A percentile compares a stretch with the other conserved stretches of the same genome.
These are phyloP conservation scores for Virgularia gustaviana DNA, from an alignment of 92 coral and sea anemone species.

Conservation along the genomic window DNA sequence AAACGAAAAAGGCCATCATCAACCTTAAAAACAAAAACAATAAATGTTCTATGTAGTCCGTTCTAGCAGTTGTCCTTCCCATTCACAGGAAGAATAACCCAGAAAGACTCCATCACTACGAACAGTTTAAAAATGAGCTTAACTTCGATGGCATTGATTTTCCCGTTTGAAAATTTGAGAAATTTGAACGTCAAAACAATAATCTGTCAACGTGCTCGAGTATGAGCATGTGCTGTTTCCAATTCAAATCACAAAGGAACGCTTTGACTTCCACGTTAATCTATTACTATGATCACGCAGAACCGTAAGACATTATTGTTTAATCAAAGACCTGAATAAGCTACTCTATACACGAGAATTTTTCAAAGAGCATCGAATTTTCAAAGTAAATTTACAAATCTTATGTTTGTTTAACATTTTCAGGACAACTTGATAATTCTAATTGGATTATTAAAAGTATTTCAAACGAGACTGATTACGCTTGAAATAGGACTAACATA, in stretches of 20 bases:
- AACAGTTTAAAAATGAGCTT: constrained; percentile 2
- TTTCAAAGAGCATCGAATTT: too few relatives aligned
- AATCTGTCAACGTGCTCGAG: constrained; percentile 30
- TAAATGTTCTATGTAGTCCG: constrained; percentile 1
- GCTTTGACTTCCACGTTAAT: constrained; percentile 5
- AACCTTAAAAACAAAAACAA: constrained; percentile 17
- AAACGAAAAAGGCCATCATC: constrained; percentile 11
- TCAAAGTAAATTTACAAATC: too few relatives aligned
- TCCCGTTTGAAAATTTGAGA: constrained; percentile 7
- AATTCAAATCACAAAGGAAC: constrained; percentile 7
- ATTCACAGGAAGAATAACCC: not conserved
- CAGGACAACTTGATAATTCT: too few relatives aligned
- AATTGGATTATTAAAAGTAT: too few relatives aligned
- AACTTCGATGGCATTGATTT: constrained; percentile 23
- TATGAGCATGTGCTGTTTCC: constrained; percentile 47
- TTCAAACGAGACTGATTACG: too few relatives aligned
- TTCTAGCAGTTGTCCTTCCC: constrained; percentile 19
- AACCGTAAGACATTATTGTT: too few relatives aligned
- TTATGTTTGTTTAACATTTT: too few relatives aligned
- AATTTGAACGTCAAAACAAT: constrained; percentile 42
- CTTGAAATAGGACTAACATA: too few relatives aligned
- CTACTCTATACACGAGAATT: too few relatives aligned
- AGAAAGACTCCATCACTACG: constrained; percentile 15
- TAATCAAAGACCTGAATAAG: too few relatives aligned
- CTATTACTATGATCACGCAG: too few relatives aligned